phyloP scores from a whole-genome alignment of 2,888 invertebrate genomes.

The Athetis lepigone region DNA sequence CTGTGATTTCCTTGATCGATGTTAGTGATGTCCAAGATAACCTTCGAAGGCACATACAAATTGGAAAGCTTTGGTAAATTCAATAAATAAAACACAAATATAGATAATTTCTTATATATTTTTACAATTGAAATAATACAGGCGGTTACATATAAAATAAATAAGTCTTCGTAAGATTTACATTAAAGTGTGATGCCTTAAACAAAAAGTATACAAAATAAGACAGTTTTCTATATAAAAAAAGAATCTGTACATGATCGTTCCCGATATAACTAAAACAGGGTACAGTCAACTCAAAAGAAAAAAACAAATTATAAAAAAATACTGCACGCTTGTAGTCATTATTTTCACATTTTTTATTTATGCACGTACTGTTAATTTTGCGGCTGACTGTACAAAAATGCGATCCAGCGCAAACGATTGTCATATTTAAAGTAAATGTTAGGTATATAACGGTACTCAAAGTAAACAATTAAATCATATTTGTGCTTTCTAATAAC shows the following conservation, averaged over 20 bases:
- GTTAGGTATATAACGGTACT: conserved; percentile 31
- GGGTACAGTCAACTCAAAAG: conserved; percentile 45
- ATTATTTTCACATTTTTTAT: conserved; percentile 4
- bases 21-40: too few relatives aligned
- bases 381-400: conserved; percentile 41
- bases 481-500: conserved; percentile 49
- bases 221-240: conserved; percentile 45
- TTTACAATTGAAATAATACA: conserved; percentile 89
- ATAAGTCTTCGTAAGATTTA: conserved; percentile 79
- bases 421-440: conserved; percentile 23
- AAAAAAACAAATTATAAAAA: conserved; percentile 17
- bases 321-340: conserved; percentile 8
- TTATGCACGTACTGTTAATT: conserved; percentile 15
- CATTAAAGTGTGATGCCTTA: conserved; percentile 77
- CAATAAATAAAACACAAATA: conserved; percentile 66
- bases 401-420: conserved; percentile 59
- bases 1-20: too few relatives aligned
- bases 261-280: conserved; percentile 50
- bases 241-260: conserved; percentile 59
- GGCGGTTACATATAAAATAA: conserved; percentile 90
- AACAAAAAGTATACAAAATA: conserved; percentile 63
- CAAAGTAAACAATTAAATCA: conserved; percentile 36
- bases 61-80: background rate
- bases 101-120: conserved; percentile 88
- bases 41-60: too few relatives aligned